Conservation (phyloP, 2,888 invertebrate genomes). For the Anthophora plumipes region DNA sequence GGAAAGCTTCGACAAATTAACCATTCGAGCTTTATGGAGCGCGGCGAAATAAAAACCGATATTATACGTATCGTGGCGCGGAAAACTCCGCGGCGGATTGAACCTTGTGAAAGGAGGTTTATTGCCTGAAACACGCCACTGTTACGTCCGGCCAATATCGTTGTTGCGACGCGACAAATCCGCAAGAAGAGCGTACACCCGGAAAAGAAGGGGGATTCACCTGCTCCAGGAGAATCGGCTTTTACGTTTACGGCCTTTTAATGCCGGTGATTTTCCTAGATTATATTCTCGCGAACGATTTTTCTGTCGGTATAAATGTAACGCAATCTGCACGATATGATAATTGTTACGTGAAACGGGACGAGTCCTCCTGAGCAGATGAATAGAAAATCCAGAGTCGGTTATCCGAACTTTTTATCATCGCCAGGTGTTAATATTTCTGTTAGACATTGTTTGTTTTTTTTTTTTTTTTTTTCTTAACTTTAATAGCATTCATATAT, state of each 20-base stretch:
- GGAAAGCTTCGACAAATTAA: slow-evolving; percentile 56
- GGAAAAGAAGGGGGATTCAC: no score
- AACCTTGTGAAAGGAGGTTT: slow-evolving; percentile 51
- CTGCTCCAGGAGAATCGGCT: not conserved
- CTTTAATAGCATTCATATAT: no score
- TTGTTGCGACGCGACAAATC: slow-evolving; percentile 23
- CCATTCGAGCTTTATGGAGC: slow-evolving; percentile 53
- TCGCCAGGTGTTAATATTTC: no score
- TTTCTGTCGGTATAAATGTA: not conserved
- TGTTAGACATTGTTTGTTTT: no score
- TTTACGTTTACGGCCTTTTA: slow-evolving; percentile 18
- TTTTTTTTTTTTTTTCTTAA: no score
- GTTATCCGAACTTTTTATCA: no score
- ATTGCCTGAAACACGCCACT: slow-evolving; percentile 38
- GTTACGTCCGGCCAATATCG: slow-evolving; percentile 24
- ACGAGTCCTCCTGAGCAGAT: no score
- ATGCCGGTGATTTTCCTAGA: slow-evolving; percentile 5
- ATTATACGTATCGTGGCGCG: slow-evolving; percentile 52
- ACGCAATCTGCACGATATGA: not conserved
- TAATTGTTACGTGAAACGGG: no score
- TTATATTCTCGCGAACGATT: slow-evolving; percentile 8
- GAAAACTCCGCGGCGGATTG: slow-evolving; percentile 26
- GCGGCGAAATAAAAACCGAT: slow-evolving; percentile 57
- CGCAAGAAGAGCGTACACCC: not conserved
- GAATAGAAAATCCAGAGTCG: no score